Conservation (phyloP, 2,113 vertebrate species). For the Phrynocephalus versicolor region DNA sequence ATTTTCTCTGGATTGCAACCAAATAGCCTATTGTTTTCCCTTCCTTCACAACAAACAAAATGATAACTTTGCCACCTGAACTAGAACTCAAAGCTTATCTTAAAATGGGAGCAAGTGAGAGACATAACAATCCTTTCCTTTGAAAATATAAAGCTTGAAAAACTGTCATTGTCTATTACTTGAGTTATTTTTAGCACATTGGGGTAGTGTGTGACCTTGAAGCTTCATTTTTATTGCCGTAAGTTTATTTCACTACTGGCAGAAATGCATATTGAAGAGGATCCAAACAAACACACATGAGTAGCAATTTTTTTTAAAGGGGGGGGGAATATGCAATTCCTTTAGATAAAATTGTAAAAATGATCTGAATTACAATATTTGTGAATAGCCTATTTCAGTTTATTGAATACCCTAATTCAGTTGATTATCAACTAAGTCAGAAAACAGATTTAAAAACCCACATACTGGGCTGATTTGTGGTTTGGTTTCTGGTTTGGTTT, state of each 20-base stretch:
- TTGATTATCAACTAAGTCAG: too few relatives aligned
- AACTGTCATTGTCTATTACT: neutral
- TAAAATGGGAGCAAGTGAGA: neutral
- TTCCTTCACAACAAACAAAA: slow-evolving; percentile 8
- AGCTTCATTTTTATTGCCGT: neutral
- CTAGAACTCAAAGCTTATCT: slow-evolving; percentile 11
- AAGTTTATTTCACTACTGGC: slow-evolving; percentile 4
- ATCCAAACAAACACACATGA: slow-evolving; percentile 21
- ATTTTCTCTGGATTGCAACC: slow-evolving; percentile 9
- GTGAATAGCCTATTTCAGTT: too few relatives aligned
- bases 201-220: slow-evolving; percentile 29
- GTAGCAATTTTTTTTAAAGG: neutral
- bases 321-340: too few relatives aligned
- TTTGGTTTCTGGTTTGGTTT: too few relatives aligned
- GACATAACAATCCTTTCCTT: neutral
- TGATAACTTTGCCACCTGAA: slow-evolving; percentile 24
- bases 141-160: slow-evolving; percentile 13
- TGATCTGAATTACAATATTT: too few relatives aligned
- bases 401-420: too few relatives aligned
- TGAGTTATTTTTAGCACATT: slow-evolving; percentile 32
- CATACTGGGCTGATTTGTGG: too few relatives aligned
- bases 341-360: too few relatives aligned
- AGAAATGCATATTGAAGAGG: slow-evolving; percentile 10
- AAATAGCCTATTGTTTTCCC: neutral
- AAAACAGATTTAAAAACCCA: too few relatives aligned